Evolutionary conservation across 2,888 invertebrate genomes (phyloP), one percentile per base, ranked within the genome.

Genomic region (Linnaemya vulpina): DNA sequence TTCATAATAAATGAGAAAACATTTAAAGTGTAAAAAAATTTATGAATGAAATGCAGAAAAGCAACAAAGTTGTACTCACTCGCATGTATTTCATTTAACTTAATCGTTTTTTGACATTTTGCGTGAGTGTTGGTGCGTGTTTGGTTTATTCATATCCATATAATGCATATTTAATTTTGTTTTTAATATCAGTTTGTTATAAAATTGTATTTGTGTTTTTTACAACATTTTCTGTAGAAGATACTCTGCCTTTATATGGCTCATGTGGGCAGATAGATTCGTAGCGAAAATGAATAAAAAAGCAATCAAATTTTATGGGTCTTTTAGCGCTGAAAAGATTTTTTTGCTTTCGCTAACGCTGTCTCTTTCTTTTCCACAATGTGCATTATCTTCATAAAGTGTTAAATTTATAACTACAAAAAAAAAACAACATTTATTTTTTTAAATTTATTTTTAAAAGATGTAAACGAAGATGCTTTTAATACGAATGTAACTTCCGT

Each of bases 181-280:
- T 8, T 43, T 15, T 30, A 30, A 3, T 30, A 30, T 30, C 30
- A 30, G 30, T 65, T 65, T 22, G 22, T 65, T 38, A 58, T 53
- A 75, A 74, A 70, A 63, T 5, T 30, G 30, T 53, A 65, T 63
- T 63, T 46, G 25, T 63, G 58, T 38, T 82, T 82, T n/a, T 78
- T 77, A 81, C 81, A 84, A 63, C 62, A 63, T 78, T 84, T 84
- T 68, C 25, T 46, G 49, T 67, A 60, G 70, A 77, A 74, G 73
- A 73, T 74, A 81, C 71, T 62, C n/a, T 74, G 35, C 30, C 20
- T 13, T 71, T 51, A 51, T 35, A 20, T 38, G 71, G 43, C 58
- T 55, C 73, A 74, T 83, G 86, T 86, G 84, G 86, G 87, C 71
- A 78, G 87, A 77, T 62, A 76, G 87, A 77, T 62, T 78, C 60